phyloP scores from a whole-genome alignment of 2,113 vertebrate genomes.

The Nesospiza acunhae region DNA sequence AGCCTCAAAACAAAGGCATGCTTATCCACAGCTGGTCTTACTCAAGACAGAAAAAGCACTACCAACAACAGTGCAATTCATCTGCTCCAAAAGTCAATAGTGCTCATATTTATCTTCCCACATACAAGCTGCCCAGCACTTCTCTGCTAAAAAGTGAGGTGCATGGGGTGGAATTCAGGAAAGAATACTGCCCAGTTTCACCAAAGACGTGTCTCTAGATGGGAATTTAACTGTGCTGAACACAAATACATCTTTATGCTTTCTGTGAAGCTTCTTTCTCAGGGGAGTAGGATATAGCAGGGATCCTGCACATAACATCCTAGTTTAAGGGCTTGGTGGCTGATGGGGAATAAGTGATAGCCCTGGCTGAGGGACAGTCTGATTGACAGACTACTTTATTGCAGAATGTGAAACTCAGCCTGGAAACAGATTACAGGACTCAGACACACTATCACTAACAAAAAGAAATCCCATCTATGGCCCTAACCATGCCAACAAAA shows the following conservation, averaged over 20 bases:
- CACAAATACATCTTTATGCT: neutral
- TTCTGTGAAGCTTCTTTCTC: neutral
- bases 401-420: neutral
- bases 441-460: neutral
- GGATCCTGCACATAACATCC: neutral
- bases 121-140: neutral
- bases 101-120: neutral
- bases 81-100: neutral
- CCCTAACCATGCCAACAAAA: neutral
- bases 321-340: neutral
- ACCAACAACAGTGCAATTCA: neutral
- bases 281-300: neutral
- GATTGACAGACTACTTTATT: neutral
- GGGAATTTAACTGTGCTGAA: neutral
- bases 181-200: neutral
- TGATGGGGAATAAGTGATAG: neutral
- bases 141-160: neutral
- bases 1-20: neutral
- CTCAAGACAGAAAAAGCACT: neutral
- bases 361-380: neutral
- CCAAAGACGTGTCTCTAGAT: rapidly evolving
- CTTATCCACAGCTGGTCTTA: neutral
- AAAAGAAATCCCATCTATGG: neutral
- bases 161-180: neutral
- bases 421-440: neutral